phyloP scores from a whole-genome alignment of 92 coral and sea anemone species.

The Ricordea florida region DNA sequence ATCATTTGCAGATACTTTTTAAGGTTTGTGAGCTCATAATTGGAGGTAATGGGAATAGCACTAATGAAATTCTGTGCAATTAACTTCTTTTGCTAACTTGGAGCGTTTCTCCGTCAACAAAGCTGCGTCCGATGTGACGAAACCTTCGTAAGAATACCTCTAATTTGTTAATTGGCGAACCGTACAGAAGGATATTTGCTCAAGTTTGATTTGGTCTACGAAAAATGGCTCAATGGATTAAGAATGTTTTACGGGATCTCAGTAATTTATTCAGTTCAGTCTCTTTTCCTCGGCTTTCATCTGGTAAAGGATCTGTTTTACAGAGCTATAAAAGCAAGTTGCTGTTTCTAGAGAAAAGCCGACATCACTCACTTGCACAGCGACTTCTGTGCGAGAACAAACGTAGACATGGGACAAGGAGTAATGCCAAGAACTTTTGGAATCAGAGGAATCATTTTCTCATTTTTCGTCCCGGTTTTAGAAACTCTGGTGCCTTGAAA shows the following conservation, averaged over 20 bases:
- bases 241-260: background rate
- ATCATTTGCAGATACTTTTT: background rate
- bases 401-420: background rate
- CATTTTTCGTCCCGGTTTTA: background rate
- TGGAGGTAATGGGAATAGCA: background rate
- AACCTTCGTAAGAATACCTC: too few relatives aligned
- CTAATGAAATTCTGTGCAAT: background rate
- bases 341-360: too few relatives aligned
- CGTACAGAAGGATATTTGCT: too few relatives aligned
- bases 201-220: too few relatives aligned
- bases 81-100: background rate
- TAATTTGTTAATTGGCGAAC: too few relatives aligned
- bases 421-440: background rate
- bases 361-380: too few relatives aligned
- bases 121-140: background rate
- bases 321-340: too few relatives aligned
- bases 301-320: too few relatives aligned
- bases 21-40: conserved; percentile 12
- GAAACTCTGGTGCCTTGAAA: background rate
- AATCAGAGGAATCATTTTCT: background rate
- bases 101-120: background rate
- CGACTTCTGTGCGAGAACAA: too few relatives aligned
- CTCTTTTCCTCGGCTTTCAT: too few relatives aligned
- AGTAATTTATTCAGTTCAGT: conserved; percentile 1
- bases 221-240: conserved; percentile 21